A percentile compares a stretch with the other conserved stretches of the same genome.
Evolutionary conservation across 2,888 invertebrate genomes (phyloP).

Genomic region (Hyposoter didymator): DNA sequence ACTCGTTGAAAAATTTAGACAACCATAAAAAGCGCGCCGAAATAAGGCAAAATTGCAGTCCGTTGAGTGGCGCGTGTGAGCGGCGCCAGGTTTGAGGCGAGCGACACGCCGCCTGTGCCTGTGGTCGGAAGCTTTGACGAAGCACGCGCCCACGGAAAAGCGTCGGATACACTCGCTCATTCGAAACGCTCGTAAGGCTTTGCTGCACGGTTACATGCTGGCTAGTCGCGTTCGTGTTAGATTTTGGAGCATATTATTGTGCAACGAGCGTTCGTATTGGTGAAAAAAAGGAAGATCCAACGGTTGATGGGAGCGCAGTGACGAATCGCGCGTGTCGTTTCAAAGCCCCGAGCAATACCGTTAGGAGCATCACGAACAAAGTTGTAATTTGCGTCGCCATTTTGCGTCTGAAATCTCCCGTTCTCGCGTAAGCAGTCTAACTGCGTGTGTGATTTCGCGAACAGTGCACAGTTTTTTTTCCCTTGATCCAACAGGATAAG

Average conservation of each 20-base stretch:
- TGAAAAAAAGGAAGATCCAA: slow-evolving; percentile 33
- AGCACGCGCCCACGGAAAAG: too few relatives aligned
- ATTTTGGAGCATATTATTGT: slow-evolving; percentile 14
- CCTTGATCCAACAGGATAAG: slow-evolving; percentile 69
- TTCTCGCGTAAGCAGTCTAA: slow-evolving; percentile 73
- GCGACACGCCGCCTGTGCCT: too few relatives aligned
- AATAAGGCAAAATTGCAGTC: too few relatives aligned
- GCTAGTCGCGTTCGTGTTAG: background rate
- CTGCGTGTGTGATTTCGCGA: slow-evolving; percentile 74
- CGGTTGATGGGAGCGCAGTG: slow-evolving; percentile 1
- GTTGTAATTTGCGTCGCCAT: slow-evolving; percentile 74
- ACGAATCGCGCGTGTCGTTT: slow-evolving; percentile 70
- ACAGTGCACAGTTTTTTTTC: slow-evolving; percentile 66
- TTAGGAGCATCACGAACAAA: slow-evolving; percentile 68
- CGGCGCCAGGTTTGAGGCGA: too few relatives aligned
- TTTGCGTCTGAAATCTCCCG: slow-evolving; percentile 74
- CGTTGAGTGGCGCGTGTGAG: too few relatives aligned
- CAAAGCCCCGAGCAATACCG: slow-evolving; percentile 63
- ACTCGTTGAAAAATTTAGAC: too few relatives aligned
- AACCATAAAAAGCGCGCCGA: too few relatives aligned
- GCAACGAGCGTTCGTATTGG: slow-evolving; percentile 49
- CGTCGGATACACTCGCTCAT: too few relatives aligned
- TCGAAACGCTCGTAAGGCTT: background rate
- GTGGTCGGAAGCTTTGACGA: too few relatives aligned
- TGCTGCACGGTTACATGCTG: background rate